Percentiles rank a stretch among this genome's conserved stretches.
Conservation (phyloP, 1,140 invertebrate species). For the Temnothorax curvispinosus region DNA sequence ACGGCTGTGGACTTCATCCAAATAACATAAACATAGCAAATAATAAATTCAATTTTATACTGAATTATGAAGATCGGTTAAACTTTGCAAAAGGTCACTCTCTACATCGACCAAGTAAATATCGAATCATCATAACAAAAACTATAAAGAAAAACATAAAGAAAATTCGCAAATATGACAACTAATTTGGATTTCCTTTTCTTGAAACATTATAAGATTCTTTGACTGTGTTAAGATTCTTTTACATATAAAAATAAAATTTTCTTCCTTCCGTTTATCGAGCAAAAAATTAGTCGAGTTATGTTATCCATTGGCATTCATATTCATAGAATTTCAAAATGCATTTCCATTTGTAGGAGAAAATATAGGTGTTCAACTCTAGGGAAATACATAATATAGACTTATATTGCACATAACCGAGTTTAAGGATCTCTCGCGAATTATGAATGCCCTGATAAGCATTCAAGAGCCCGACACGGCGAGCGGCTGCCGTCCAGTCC, state of each 20-base stretch:
- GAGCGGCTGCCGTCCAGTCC: background rate
- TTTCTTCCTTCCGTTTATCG: background rate
- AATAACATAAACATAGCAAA: background rate
- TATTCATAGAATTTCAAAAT: background rate
- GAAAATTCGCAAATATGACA: background rate
- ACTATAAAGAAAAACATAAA: background rate
- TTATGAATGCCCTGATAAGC: slow-evolving; percentile 46
- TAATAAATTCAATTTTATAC: slow-evolving; percentile 18
- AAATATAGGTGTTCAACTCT: background rate
- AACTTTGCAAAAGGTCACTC: background rate
- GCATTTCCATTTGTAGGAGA: background rate
- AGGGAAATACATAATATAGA: background rate
- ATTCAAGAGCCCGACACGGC: slow-evolving; percentile 24
- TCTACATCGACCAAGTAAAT: background rate
- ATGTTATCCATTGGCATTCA: background rate
- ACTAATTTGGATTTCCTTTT: background rate
- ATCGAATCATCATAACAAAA: background rate
- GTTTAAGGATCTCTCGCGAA: slow-evolving; percentile 8
- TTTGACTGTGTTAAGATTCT: background rate
- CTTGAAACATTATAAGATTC: background rate
- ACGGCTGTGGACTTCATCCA: background rate
- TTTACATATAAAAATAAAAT: background rate
- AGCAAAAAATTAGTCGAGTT: background rate
- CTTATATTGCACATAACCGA: too few species aligned
- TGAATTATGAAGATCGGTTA: background rate